Evolutionary conservation across 2,888 invertebrate species (phyloP), one percentile per base, ranked within the genome.

Genomic region (Xestoiulus laeticollis): DNA sequence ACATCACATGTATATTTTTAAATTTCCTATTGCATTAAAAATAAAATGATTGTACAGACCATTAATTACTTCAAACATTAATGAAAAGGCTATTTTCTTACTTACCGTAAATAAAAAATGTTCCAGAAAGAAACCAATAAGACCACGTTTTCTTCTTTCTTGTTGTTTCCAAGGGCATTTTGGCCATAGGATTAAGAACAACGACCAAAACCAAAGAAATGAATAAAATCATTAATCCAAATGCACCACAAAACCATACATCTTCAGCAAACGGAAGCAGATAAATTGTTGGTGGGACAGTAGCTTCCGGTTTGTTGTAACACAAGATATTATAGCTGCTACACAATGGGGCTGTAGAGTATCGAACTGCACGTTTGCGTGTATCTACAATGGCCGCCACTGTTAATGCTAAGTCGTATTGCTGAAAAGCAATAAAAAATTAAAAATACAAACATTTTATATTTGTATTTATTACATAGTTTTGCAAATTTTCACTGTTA

Each of bases 101-200:
- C 38, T 84, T 30, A 84, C 84, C 84, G 19, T 30, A 2, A 19
- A 6, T 38, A 6, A 84, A 38, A 84, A 84, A 30, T 26, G 32
- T 8, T 6, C 84, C 84, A 14, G 84, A 84, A n/a, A 84, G 84
- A 6, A 84, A 84, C 84, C 30, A 84, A 38, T 59, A n/a, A n/a
- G 59, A 59, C 59, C 59, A 59, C 1, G 59, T n/a, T 59, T 59
- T n/a, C 59, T 19, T 19, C 59, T 59, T 59, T n/a, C 19, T 59
- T 48, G 19, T 48, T 48, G 19, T 16, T 16, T 48, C 48, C 0
- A 16, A 0, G 48, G 48, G 48, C 48, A 48, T 12, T 48, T 48
- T 48, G 48, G 19, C 48, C 48, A 48, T 48, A 1, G 59, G n/a
- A 59, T 59, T 59, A 59, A 59, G 59, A n/a, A 59, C 19, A 8